Conservation (phyloP, 2,888 invertebrate species). For the Amphipyra berbera region DNA sequence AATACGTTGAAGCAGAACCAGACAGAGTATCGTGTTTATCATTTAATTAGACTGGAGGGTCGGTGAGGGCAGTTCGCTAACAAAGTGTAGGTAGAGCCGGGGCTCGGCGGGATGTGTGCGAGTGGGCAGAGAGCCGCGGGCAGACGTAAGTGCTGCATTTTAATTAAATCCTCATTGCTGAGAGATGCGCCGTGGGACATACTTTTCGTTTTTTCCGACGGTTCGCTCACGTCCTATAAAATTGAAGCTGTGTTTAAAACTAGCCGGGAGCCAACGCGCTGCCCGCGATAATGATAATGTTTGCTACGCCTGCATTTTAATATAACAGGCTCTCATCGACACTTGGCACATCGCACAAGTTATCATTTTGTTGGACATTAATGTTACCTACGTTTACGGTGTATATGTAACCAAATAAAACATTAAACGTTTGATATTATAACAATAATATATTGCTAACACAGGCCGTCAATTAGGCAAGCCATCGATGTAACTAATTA, state of each 20-base stretch:
- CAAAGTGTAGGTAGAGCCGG: conserved; percentile 34
- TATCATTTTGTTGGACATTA: no score
- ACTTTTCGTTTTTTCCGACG: conserved; percentile 66
- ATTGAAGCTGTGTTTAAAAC: conserved; percentile 68
- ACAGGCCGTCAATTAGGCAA: conserved; percentile 1
- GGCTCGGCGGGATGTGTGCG: conserved; percentile 25
- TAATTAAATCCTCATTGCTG: conserved; percentile 79
- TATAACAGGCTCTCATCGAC: conserved; percentile 58
- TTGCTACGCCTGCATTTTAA: conserved; percentile 63
- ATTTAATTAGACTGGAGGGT: conserved; percentile 72
- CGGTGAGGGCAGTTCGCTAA: conserved; percentile 41
- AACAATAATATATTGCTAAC: not conserved
- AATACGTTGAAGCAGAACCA: conserved; percentile 22
- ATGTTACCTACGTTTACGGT: no score
- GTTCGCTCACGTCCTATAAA: conserved; percentile 65
- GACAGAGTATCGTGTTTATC: conserved; percentile 65
- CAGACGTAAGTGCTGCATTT: conserved; percentile 70
- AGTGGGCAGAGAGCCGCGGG: conserved; percentile 60
- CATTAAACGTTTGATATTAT: not conserved
- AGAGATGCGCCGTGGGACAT: conserved; percentile 62
- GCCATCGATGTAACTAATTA: not conserved
- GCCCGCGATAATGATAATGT: conserved; percentile 69
- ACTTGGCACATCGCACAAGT: conserved; percentile 36
- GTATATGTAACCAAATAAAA: no score
- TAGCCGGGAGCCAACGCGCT: conserved; percentile 58